phyloP scores from a whole-genome alignment of 2,113 vertebrate genomes.

The Trachemys scripta region DNA sequence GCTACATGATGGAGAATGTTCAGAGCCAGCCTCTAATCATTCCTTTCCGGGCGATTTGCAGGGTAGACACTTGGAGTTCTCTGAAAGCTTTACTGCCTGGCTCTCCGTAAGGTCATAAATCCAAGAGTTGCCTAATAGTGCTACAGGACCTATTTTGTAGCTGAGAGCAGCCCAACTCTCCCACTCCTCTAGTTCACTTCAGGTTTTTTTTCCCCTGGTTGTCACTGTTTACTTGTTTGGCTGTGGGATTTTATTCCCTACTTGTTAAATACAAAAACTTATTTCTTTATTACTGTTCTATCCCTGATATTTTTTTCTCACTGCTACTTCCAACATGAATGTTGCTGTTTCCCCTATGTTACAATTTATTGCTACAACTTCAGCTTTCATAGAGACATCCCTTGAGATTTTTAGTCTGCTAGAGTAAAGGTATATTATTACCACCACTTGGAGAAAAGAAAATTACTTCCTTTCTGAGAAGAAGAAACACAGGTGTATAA shows the following conservation, averaged over 20 bases:
- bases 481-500: constrained; percentile 63
- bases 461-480: constrained; percentile 56
- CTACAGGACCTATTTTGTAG: neutral
- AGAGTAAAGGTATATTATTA: constrained; percentile 38
- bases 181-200: neutral
- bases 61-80: neutral
- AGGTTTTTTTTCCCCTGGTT: constrained; percentile 23
- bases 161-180: neutral
- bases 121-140: neutral
- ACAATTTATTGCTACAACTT: constrained; percentile 49
- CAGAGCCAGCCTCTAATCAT: neutral
- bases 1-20: neutral
- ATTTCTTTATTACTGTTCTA: constrained; percentile 12
- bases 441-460: constrained; percentile 44
- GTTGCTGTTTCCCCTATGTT: constrained; percentile 42
- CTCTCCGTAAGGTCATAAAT: neutral
- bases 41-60: neutral
- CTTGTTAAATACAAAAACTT: constrained; percentile 46
- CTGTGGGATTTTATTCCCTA: neutral
- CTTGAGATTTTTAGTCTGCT: constrained; percentile 25
- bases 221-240: neutral
- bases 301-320: constrained; percentile 21
- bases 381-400: constrained; percentile 36
- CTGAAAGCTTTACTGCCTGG: neutral
- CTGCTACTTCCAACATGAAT: constrained; percentile 26